These are phyloP conservation scores for Mobula birostris DNA, from an alignment of 2,113 vertebrate species.

Conservation along the genomic window DNA sequence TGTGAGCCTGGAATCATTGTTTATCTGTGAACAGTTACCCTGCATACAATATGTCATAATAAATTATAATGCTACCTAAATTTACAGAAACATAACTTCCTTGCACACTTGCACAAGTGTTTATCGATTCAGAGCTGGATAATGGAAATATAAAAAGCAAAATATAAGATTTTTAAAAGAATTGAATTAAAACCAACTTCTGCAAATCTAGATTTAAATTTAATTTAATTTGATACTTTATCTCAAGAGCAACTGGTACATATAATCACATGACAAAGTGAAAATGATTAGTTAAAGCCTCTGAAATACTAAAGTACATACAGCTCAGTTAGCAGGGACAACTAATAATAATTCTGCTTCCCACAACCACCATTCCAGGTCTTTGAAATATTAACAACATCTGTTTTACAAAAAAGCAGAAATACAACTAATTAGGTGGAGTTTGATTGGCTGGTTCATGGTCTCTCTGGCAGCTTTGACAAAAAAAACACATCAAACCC, in stretches of 20 bases:
- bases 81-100: not conserved
- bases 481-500: constrained; percentile 60
- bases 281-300: not conserved
- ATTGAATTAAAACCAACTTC: not conserved
- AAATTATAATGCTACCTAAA: not conserved
- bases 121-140: not conserved
- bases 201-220: not conserved
- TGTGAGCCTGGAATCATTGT: not conserved
- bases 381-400: constrained; percentile 53
- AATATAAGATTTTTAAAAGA: not conserved
- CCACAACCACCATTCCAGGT: constrained; percentile 50
- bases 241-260: not conserved
- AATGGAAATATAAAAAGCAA: not conserved
- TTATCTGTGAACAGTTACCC: not conserved
- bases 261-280: not conserved
- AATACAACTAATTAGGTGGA: constrained; percentile 68
- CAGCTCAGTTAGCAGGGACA: not conserved
- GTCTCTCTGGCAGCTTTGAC: constrained; percentile 71
- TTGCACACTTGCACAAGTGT: not conserved
- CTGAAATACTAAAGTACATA: not conserved
- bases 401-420: constrained; percentile 58
- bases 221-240: not conserved
- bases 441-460: constrained; percentile 62
- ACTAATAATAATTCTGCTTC: not conserved
- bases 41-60: not conserved